A percentile compares a stretch with the other conserved stretches of the same genome.
These are phyloP conservation scores for Thymelicus acteon DNA, from an alignment of 2,888 invertebrate species.

Conservation along the genomic window DNA sequence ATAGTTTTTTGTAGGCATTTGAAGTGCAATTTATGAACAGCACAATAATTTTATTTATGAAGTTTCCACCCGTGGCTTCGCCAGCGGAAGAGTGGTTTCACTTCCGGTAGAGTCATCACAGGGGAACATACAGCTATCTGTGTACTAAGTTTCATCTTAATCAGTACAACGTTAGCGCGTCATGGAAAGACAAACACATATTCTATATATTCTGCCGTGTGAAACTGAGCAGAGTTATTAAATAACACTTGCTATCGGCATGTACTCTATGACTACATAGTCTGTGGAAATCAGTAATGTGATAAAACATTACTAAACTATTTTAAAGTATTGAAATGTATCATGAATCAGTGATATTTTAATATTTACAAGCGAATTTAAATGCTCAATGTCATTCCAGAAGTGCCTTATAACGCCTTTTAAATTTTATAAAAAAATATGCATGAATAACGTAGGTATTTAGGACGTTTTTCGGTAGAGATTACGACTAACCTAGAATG, in stretches of 20 bases:
- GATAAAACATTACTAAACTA: not conserved
- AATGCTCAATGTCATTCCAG: constrained; percentile 79
- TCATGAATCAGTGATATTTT: constrained; percentile 37
- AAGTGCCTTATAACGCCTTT: constrained; percentile 62
- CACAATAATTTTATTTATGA: not conserved
- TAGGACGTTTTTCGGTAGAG: constrained; percentile 50
- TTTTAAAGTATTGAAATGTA: constrained; percentile 5
- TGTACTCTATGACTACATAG: constrained; percentile 21
- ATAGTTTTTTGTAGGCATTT: not conserved
- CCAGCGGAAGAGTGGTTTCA: too few relatives aligned
- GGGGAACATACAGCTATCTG: too few relatives aligned
- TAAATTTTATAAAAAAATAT: constrained; percentile 27
- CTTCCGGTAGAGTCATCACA: too few relatives aligned
- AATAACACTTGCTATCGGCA: not conserved
- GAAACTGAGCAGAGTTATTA: too few relatives aligned
- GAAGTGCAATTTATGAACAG: not conserved
- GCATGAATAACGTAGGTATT: constrained; percentile 49
- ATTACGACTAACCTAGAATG: constrained; percentile 29
- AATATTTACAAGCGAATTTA: constrained; percentile 43
- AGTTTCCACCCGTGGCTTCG: not conserved
- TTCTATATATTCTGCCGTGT: too few relatives aligned
- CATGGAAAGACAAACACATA: too few relatives aligned
- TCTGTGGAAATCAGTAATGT: constrained; percentile 15
- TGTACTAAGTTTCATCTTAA: too few relatives aligned
- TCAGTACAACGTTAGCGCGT: too few relatives aligned